Conservation (phyloP, 2,797 vertebrate species). For the Thripadectes ignobilis region DNA sequence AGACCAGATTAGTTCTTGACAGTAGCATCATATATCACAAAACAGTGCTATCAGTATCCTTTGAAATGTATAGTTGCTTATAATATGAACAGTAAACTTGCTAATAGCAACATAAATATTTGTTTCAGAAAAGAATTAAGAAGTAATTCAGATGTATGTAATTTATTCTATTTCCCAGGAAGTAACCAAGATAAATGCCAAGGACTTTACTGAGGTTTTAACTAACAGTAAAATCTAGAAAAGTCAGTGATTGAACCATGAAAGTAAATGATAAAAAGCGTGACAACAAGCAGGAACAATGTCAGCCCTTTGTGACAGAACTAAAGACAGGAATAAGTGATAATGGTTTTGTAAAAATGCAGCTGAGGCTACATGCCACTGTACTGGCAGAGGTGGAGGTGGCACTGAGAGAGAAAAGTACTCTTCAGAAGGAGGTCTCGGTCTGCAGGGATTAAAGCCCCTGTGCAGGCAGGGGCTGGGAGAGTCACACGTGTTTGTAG, state of each 20-base stretch:
- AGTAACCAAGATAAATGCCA: background rate
- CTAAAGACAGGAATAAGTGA: fast-evolving
- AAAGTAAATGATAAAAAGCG: background rate
- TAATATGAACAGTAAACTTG: background rate
- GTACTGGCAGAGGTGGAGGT: background rate
- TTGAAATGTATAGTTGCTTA: background rate
- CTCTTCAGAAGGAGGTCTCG: background rate
- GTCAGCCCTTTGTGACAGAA: background rate
- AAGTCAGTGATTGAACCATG: background rate
- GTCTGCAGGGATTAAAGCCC: background rate
- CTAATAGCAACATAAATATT: background rate
- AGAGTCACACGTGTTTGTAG: background rate
- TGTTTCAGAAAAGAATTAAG: background rate
- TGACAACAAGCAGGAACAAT: background rate
- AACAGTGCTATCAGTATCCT: background rate
- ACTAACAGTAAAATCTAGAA: background rate
- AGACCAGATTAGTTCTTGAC: background rate
- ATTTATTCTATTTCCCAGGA: background rate
- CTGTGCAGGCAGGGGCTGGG: background rate
- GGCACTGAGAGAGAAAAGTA: background rate
- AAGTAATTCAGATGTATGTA: background rate
- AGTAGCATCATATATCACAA: background rate
- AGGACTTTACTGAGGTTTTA: background rate
- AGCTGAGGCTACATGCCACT: background rate
- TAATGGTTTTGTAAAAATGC: background rate